Evolutionary conservation across 2,113 vertebrate genomes (phyloP).

Genomic region (Dolichallabes microphthalmus): DNA sequence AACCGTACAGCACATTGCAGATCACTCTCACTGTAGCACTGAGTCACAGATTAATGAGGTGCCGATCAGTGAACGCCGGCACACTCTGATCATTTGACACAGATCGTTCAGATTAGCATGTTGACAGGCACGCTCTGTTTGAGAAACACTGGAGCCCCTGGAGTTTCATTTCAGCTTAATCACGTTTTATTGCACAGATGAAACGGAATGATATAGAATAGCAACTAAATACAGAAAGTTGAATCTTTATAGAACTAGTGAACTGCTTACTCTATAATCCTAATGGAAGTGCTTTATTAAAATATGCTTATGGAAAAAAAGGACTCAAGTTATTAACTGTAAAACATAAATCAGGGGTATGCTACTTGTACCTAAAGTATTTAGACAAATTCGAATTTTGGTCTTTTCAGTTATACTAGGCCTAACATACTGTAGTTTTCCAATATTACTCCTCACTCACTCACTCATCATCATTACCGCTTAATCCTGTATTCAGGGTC

Average conservation of each 20-base stretch:
- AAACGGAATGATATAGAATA: neutral
- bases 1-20: conserved; percentile 18
- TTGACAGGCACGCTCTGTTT: neutral
- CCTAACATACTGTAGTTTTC: neutral
- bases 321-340: no score
- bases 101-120: neutral
- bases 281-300: neutral
- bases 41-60: conserved; percentile 36
- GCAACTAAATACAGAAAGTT: neutral
- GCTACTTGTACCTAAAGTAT: neutral
- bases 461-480: no score
- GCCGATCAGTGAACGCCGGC: conserved; percentile 47
- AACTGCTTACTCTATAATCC: neutral
- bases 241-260: neutral
- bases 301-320: neutral
- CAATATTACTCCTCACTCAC: neutral
- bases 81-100: conserved; percentile 55
- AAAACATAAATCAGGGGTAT: neutral
- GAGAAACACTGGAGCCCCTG: neutral
- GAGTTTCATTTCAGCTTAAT: neutral
- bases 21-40: conserved; percentile 41
- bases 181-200: neutral
- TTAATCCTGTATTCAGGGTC: no score
- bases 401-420: neutral
- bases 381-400: neutral